These are phyloP conservation scores for Halocaridina rubra DNA, from an alignment of 2,888 invertebrate genomes.

Conservation along the genomic window DNA sequence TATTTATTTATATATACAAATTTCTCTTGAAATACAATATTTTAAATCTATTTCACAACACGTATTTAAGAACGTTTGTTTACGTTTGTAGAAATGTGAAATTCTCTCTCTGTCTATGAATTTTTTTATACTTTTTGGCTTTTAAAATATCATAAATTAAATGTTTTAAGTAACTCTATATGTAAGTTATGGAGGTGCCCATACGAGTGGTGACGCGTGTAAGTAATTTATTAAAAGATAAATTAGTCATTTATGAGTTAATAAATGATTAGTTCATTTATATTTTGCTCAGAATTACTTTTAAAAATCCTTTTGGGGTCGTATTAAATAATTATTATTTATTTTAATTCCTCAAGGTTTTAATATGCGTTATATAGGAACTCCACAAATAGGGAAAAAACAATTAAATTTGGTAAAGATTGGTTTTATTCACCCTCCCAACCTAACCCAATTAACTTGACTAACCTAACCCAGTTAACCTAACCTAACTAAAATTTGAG, in stretches of 20 bases:
- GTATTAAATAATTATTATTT: not conserved
- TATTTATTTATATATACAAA: not conserved
- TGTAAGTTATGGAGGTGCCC: slow-evolving; percentile 24
- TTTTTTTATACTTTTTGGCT: not conserved
- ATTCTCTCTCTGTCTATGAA: not conserved
- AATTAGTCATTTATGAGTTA: not conserved
- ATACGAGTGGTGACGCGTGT: slow-evolving; percentile 35
- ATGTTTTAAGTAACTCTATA: not conserved
- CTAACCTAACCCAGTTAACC: too few species aligned
- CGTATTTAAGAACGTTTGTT: not conserved
- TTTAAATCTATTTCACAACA: not conserved
- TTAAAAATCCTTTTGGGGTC: not conserved
- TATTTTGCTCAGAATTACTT: not conserved
- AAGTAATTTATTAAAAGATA: not conserved
- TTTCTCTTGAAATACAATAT: not conserved
- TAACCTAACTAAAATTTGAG: too few species aligned
- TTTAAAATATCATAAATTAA: not conserved
- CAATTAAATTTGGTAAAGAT: too few species aligned
- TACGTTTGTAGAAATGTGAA: too few species aligned
- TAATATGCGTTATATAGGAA: not conserved
- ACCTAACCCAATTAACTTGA: too few species aligned
- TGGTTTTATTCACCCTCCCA: too few species aligned
- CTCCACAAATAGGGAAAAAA: not conserved
- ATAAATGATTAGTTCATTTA: not conserved
- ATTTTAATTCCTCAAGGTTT: not conserved